These are phyloP conservation scores for Arvicola amphibius DNA, from an alignment of 2,797 vertebrate genomes.

Conservation along the genomic window DNA sequence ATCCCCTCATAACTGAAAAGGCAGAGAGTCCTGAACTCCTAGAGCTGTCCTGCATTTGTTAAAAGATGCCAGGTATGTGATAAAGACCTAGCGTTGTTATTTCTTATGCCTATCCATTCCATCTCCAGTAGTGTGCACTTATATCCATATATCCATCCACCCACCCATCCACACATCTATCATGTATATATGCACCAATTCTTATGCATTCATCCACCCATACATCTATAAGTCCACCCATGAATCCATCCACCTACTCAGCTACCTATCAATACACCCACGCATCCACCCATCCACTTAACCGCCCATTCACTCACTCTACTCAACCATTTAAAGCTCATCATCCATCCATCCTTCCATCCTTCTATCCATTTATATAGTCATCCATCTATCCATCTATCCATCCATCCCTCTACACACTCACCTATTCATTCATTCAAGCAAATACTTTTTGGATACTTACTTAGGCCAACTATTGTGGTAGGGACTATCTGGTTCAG, in stretches of 20 bases:
- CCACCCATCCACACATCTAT: neutral
- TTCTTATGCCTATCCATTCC: neutral
- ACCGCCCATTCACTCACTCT: accelerated
- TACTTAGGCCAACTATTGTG: too few relatives aligned
- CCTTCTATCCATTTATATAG: neutral
- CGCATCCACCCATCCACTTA: neutral
- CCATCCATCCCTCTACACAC: neutral
- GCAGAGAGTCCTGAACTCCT: neutral
- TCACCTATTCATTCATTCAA: neutral
- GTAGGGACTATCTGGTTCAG: neutral
- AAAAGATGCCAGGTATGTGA: neutral
- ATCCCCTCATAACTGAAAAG: neutral
- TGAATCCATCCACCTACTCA: too few relatives aligned
- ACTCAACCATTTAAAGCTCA: neutral
- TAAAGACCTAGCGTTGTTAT: neutral
- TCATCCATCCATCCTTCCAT: too few relatives aligned
- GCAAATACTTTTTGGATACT: neutral
- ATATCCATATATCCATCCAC: neutral
- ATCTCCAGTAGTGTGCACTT: neutral
- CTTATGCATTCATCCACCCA: neutral
- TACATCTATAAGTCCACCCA: neutral
- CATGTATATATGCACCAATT: too few relatives aligned
- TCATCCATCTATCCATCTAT: too few relatives aligned
- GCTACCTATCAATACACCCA: neutral
- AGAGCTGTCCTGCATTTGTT: neutral